A percentile compares a stretch with the other conserved stretches of the same genome.
These are phyloP conservation scores for Anarhynchus alexandrinus DNA, from an alignment of 2,113 vertebrate genomes.

Conservation along the genomic window DNA sequence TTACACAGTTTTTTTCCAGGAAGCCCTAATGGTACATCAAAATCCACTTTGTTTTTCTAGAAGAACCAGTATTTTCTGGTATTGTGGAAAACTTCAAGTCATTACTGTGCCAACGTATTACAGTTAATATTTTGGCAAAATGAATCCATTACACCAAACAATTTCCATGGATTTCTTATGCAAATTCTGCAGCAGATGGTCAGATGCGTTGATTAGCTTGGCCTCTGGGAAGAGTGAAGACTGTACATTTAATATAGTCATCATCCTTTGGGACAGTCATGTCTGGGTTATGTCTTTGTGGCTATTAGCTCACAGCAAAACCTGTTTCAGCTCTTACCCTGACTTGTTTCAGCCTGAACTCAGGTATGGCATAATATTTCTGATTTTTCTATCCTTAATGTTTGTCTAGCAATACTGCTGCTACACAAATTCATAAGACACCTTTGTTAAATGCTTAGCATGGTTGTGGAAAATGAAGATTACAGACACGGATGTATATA, in stretches of 20 bases:
- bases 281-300: not conserved
- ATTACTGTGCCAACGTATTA: not conserved
- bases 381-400: not conserved
- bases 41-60: not conserved
- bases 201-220: not conserved
- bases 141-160: not conserved
- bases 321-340: not conserved
- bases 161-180: not conserved
- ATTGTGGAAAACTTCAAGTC: not conserved
- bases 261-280: not conserved
- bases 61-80: not conserved
- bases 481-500: not conserved
- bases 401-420: not conserved
- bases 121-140: not conserved
- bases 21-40: not conserved
- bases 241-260: too few relatives aligned
- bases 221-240: not conserved
- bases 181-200: not conserved
- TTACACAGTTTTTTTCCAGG: not conserved
- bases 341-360: not conserved
- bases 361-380: not conserved
- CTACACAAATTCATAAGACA: not conserved
- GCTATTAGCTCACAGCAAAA: not conserved
- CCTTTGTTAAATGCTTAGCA: not conserved
- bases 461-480: rapidly evolving